Base-by-base conservation (phyloP, 2,113 vertebrate genomes). In the Crotophaga sulcirostris region DNA sequence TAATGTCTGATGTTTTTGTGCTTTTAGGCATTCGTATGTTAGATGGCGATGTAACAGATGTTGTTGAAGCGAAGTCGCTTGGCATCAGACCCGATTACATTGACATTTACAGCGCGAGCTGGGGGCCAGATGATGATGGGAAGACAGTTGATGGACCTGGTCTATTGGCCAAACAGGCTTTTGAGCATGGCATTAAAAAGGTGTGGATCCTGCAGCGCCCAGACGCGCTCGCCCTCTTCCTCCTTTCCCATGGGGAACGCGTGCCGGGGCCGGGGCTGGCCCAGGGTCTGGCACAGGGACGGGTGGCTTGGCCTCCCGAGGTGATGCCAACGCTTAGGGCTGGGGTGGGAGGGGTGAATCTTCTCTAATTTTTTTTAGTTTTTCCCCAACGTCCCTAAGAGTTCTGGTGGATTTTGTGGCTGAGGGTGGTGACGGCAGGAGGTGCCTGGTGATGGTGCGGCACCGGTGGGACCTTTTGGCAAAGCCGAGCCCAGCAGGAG, bases 41-140 rank as follows among this genome's bases (percentile, higher is more conserved):
- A 97, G 99, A 99, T 49, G 99, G 99, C 8, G 99, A 99, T 79
- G 99, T 99, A 95, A 99, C 99, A 11, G 99, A 99, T 88, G 97
- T 99, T 60, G 99, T 99, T 44, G 99, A 99, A 96, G 99, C 99
- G 29, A 99, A 99, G 97, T 98, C 99, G 16, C 98, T 99, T 94
- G 98, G 99, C 89, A 98, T 99, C 95, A 98, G 98, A 91, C 99
- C 99, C 40, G 98, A 99, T 97, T 99, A 99, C 98, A 99, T 99
- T 68, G 98, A 99, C 97, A 99, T 99, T 95, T 99, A 99, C 98
- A 99, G 99, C 26, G 98, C 99, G 90, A 99, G 99, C 97, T 99
- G 99, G 99, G 99, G 99, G 23, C 99, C 99, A 3, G 99, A 99
- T 72, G 99, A 99, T n/a, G 99, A 99, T 29, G 99, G 99, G 64